phyloP scores from a whole-genome alignment of 2,113 vertebrate species.

The Upupa epops region DNA sequence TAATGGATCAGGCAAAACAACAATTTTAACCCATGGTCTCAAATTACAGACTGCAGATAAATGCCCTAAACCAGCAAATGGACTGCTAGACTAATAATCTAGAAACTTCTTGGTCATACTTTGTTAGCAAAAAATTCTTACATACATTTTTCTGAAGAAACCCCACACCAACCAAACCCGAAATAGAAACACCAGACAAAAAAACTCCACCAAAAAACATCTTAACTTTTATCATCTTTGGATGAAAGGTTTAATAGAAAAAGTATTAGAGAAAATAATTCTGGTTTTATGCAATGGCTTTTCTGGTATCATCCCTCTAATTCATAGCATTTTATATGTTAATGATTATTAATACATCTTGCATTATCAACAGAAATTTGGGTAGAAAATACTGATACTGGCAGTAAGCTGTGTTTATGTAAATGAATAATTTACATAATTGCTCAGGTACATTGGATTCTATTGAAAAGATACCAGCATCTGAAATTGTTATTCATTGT shows the following conservation, averaged over 20 bases:
- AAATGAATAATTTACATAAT: background rate
- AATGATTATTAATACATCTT: background rate
- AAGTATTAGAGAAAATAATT: background rate
- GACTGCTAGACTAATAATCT: background rate
- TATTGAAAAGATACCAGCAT: background rate
- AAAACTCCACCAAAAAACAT: background rate
- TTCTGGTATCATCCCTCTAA: background rate
- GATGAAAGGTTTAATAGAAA: background rate
- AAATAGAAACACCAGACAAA: background rate
- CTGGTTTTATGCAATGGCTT: background rate
- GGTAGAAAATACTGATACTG: background rate
- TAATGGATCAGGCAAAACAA: background rate
- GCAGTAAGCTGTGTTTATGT: background rate
- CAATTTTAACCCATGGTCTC: background rate
- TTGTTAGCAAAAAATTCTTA: background rate
- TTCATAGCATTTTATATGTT: background rate
- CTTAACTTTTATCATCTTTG: background rate
- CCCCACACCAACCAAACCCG: background rate
- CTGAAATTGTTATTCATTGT: background rate
- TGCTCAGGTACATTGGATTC: background rate
- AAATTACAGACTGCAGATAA: background rate
- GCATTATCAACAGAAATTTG: background rate
- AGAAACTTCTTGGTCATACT: background rate
- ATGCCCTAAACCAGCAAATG: background rate
- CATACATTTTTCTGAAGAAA: background rate